Evolutionary conservation across 2,113 vertebrate genomes (phyloP), one percentile per base, ranked within the genome.

Genomic region (Gopherus flavomarginatus): DNA sequence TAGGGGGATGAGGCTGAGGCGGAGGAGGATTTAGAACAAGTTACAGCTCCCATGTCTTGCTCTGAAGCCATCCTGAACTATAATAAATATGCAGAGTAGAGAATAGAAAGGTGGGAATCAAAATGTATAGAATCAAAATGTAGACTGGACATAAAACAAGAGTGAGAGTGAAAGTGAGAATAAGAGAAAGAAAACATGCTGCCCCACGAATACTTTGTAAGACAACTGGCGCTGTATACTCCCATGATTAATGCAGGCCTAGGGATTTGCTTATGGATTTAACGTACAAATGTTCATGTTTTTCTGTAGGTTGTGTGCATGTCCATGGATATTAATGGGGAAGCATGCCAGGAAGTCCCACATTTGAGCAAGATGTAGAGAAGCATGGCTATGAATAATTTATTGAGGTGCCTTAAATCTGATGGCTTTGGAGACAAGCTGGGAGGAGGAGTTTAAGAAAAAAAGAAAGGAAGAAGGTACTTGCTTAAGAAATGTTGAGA

Each of bases 351-450:
- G 81, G 84, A 96, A 95, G 81, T 81, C 38, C 84, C 31, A 69
- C 19, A 89, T 62, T 82, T 95, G 85, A 97, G 92, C 26, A 93
- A 94, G 42, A 89, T 86, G 47, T 93, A 94, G 96, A 97, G 89
- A 96, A 96, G 93, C 88, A 94, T 96, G 87, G 97, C 88, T 86
- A 98, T 98, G 97, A 98, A 98, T 98, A 98, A 98, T 98, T 98
- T 98, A 98, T 96, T 96, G 95, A 95, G 95, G 91, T 98, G 92
- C 26, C 19, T 53, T 89, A 96, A 97, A 97, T 98, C 97, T 98
- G 96, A 98, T 97, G 98, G 97, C 96, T 98, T 97, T 98, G 96
- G 98, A 98, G 98, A 97, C 92, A 95, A 5, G 17, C 19, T 89
- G 49, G 87, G 47, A 89, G 29, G 81, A 96, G 10, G 38, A 83